Evolutionary conservation across 1,140 invertebrate species (phyloP), one percentile per base, ranked within the genome.

Genomic region (Pomphorhynchus laevis): DNA sequence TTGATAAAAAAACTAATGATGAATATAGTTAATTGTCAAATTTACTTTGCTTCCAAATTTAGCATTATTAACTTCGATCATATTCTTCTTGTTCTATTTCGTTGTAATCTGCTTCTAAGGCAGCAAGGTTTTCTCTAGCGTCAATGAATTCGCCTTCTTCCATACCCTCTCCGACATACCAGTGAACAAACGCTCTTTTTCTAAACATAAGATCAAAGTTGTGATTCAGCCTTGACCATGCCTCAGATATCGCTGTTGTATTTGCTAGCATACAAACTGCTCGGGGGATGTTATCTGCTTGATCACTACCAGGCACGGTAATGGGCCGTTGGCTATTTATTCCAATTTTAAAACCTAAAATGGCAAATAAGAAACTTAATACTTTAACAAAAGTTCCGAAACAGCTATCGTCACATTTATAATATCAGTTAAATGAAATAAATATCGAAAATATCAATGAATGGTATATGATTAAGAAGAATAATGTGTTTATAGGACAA

Each of bases 221-320:
- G 48, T 64, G 57, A 45, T 66, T 61, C 16, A 66, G 50, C 39
- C 62, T 48, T 24, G 57, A 56, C 64, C 64, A 66, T 4, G 63
- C 61, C 50, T 79, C 73, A 12, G 69, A 70, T 36, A 74, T 67
- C 23, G 70, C 67, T 0, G 69, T 72, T n/a, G 69, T 71, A 53
- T 71, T 72, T 51, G 66, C 67, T 38, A 71, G 56, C 71, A 75
- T 72, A 52, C 71, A 73, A 8, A 74, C 71, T 3, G 72, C 71
- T 44, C 71, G 62, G 53, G 72, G 70, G 4, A 74, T 71, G 54
- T 73, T 73, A 2, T 49, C 47, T 21, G 73, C 72, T 46, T 76
- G 55, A 56, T 76, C 72, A 33, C 72, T 71, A 34, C 52, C 51
- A 20, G 51, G 52, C 6, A 55, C 47, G 24, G 45, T 45, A 12